A percentile compares a stretch with the other conserved stretches of the same genome.
phyloP scores from a whole-genome alignment of 2,113 vertebrate species.

The Triplophysa dalaica region DNA sequence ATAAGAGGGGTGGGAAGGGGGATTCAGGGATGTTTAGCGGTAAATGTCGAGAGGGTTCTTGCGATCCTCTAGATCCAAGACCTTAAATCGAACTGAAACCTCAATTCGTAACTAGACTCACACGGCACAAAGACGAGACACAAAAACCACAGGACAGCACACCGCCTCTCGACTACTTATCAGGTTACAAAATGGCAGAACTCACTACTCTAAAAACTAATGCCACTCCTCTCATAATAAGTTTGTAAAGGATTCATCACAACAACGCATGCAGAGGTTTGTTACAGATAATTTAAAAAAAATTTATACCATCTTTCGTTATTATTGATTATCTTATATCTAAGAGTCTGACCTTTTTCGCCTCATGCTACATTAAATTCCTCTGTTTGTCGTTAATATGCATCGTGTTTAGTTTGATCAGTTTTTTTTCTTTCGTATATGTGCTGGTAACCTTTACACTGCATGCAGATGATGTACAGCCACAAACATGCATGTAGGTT shows the following conservation, averaged over 20 bases:
- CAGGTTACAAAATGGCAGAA: slow-evolving; percentile 85
- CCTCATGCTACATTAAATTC: slow-evolving; percentile 89
- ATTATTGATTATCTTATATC: slow-evolving; percentile 50
- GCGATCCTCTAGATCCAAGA: slow-evolving; percentile 68
- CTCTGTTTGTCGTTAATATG: slow-evolving; percentile 57
- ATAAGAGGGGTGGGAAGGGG: slow-evolving; percentile 7
- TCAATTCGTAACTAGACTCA: slow-evolving; percentile 87
- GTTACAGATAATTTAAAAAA: slow-evolving; percentile 72
- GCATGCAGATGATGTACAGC: slow-evolving; percentile 91
- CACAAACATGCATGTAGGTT: slow-evolving; percentile 85
- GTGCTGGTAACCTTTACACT: slow-evolving; percentile 78
- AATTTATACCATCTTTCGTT: slow-evolving; percentile 28
- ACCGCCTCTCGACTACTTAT: slow-evolving; percentile 87
- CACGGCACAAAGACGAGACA: slow-evolving; percentile 92
- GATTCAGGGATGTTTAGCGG: slow-evolving; percentile 40
- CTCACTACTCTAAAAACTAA: slow-evolving; percentile 91
- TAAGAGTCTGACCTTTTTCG: slow-evolving; percentile 57
- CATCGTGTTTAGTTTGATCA: slow-evolving; percentile 56
- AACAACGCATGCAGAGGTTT: slow-evolving; percentile 91
- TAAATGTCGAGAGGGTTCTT: slow-evolving; percentile 44
- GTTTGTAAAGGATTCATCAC: slow-evolving; percentile 90
- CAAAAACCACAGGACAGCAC: slow-evolving; percentile 92
- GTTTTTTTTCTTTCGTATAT: slow-evolving; percentile 45
- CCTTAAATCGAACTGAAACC: slow-evolving; percentile 76
- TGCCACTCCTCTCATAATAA: slow-evolving; percentile 82